A percentile compares a stretch with the other conserved stretches of the same genome.
Conservation (phyloP, 2,113 vertebrate species). For the Pseudonaja textilis region DNA sequence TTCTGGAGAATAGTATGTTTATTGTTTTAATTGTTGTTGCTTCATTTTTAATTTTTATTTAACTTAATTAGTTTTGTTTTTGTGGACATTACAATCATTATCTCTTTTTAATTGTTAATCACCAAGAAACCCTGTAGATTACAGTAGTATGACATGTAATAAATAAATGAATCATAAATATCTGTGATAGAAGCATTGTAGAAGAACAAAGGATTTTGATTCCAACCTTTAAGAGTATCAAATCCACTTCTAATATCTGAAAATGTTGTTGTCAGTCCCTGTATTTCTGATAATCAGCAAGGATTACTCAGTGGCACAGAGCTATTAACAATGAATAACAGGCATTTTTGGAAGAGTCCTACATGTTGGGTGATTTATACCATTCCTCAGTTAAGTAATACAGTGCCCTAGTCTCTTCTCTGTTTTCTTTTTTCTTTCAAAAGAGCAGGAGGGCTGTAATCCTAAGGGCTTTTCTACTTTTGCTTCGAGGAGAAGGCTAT, state of each 20-base stretch:
- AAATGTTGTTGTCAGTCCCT: not conserved
- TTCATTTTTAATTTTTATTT: not conserved
- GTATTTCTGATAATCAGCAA: not conserved
- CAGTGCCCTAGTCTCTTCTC: conserved; percentile 16
- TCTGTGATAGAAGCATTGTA: not conserved
- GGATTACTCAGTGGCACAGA: not conserved
- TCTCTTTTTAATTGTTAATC: not conserved
- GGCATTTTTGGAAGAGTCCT: not conserved
- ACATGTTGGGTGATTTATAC: not conserved
- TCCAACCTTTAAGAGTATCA: not conserved
- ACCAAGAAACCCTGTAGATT: not conserved
- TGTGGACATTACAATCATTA: not conserved
- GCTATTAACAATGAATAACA: not conserved
- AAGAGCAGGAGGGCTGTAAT: conserved; percentile 38
- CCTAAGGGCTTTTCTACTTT: conserved; percentile 40
- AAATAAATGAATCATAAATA: not conserved
- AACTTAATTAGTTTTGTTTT: not conserved
- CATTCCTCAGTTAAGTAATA: conserved; percentile 29
- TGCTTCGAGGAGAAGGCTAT: conserved; percentile 15
- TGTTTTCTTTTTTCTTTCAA: not conserved
- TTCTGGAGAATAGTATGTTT: not conserved
- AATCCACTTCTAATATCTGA: not conserved
- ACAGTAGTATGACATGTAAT: not conserved
- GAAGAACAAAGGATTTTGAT: not conserved
- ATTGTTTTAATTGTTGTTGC: not conserved